Evolutionary conservation across 2,888 invertebrate genomes (phyloP), one percentile per base, ranked within the genome.

Genomic region (Tromatobia lineatoria): DNA sequence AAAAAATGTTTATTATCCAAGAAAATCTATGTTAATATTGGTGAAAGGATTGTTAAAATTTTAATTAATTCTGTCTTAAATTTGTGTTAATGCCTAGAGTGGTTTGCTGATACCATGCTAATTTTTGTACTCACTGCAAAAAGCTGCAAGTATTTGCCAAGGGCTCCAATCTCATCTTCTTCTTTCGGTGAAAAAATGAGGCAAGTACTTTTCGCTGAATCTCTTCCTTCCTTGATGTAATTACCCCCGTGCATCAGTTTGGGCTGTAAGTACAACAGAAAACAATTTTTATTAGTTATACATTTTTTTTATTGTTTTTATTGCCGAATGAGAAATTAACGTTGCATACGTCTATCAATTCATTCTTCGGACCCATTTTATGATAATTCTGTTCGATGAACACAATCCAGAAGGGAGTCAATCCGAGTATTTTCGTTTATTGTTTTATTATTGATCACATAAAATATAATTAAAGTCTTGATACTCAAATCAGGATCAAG

Each of bases 181-280:
- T 97, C 96, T 76, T 96, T 96, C 0, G 99, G 97, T 0, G 99
- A 97, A 94, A 99, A 99, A 42, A 99, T 95, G 29, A 99, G 94
- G 92, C 97, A 97, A 0, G 97, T 97, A 80, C 97, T 97, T 92
- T 96, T 96, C 80, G 95, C 95, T 0, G 96, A 96, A 90, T 97
- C 97, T 11, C 95, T 95, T 0, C 96, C 97, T 91, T 97, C 97
- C 89, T 96, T 96, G 84, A 98, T 98, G 93, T 98, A 98, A 91
- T 97, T 97, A 25, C 97, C 97, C 7, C 98, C 98, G 54, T 96
- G 96, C 95, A 97, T 96, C 67, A 97, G 94, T 89, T 96, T 97
- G 0, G 97, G 97, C 98, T 98, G 94, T 6, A 93, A 94, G 84
- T 18, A 80, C 64, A 23, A 74, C 34, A 34, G 74, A 64, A 74